phyloP scores from a whole-genome alignment of 2,888 invertebrate species.

The Trichacis sp. region DNA sequence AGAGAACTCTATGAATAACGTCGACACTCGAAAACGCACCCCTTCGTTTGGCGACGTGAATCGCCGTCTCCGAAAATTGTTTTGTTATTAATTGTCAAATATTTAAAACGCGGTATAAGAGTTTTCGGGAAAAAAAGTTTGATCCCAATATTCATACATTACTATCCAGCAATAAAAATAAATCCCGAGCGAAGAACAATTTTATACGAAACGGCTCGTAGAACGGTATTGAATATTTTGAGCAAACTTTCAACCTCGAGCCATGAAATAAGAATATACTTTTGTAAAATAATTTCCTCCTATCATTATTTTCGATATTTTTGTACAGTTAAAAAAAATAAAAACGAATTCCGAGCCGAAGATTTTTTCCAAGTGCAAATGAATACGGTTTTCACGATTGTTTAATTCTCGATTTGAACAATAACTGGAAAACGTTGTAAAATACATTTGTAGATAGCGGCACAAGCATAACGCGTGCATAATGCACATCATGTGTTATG shows the following conservation, averaged over 20 bases:
- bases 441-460: conserved; percentile 65
- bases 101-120: too few species aligned
- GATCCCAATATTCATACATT: background rate
- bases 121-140: background rate
- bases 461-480: conserved; percentile 60
- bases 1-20: conserved; percentile 11
- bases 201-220: too few species aligned
- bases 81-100: conserved; percentile 13
- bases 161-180: too few species aligned
- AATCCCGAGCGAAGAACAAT: too few species aligned
- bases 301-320: background rate
- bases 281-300: background rate
- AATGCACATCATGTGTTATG: conserved; percentile 63
- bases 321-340: conserved; percentile 10
- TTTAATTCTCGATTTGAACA: conserved; percentile 8
- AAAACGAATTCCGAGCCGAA: conserved; percentile 30
- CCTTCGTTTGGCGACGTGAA: conserved; percentile 5
- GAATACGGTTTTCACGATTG: conserved; percentile 4
- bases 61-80: background rate
- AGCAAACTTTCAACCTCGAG: background rate
- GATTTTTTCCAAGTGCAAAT: conserved; percentile 8
- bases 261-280: background rate
- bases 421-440: conserved; percentile 59
- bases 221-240: too few species aligned
- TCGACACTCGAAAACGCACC: conserved; percentile 12